Conservation (phyloP, 2,797 vertebrate species). For the Bradypodion ventrale region DNA sequence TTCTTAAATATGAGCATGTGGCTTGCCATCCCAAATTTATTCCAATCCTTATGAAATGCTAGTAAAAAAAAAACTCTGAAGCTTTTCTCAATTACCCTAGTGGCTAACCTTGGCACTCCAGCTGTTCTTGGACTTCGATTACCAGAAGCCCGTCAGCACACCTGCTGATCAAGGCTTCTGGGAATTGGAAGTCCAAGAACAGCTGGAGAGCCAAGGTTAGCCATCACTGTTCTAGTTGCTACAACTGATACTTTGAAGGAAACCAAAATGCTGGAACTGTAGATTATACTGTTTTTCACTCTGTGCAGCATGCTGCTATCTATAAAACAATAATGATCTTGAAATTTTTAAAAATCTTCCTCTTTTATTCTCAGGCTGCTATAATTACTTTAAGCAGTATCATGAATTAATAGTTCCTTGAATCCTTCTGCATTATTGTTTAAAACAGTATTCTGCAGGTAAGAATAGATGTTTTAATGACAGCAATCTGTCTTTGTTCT, state of each 20-base stretch:
- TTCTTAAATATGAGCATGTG: neutral
- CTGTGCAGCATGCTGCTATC: accelerated
- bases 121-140: too few relatives aligned
- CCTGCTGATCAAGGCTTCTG: too few relatives aligned
- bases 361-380: neutral
- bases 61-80: neutral
- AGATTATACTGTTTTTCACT: neutral
- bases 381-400: neutral
- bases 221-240: too few relatives aligned
- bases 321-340: neutral
- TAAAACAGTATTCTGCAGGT: neutral
- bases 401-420: neutral
- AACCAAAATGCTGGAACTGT: neutral
- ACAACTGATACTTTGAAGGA: neutral
- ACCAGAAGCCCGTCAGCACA: too few relatives aligned
- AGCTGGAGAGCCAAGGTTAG: too few relatives aligned
- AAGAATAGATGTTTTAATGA: neutral
- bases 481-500: accelerated
- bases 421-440: neutral
- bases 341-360: neutral
- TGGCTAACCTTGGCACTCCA: too few relatives aligned
- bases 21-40: neutral
- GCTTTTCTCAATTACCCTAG: neutral
- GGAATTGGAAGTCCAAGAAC: too few relatives aligned
- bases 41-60: neutral